Evolutionary conservation across 2,888 invertebrate species (phyloP).

Genomic region (Drosophila picticornis): DNA sequence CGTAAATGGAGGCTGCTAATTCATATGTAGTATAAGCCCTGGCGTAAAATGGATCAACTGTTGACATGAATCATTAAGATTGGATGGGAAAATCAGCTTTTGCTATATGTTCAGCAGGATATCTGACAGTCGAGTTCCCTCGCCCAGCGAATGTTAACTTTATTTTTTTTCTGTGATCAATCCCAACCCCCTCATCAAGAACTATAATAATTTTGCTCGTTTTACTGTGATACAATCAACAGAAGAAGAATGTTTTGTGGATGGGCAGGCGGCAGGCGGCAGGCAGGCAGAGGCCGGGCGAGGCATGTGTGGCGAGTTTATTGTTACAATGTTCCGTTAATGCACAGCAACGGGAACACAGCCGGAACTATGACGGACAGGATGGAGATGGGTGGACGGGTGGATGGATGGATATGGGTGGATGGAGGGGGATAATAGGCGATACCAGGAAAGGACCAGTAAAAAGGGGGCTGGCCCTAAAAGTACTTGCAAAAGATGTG

Average conservation of each 20-base stretch:
- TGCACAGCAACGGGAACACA: conserved; percentile 53
- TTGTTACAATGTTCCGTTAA: conserved; percentile 64
- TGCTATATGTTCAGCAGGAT: not conserved
- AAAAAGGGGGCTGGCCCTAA: not conserved
- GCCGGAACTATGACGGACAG: conserved; percentile 22
- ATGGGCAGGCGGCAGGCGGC: conserved; percentile 4
- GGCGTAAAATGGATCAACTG: not conserved
- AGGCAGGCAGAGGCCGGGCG: not conserved
- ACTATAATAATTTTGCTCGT: conserved; percentile 31
- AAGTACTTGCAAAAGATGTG: conserved; percentile 17
- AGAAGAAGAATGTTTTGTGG: conserved; percentile 17
- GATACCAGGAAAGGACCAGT: conserved; percentile 7
- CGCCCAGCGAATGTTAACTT: not conserved
- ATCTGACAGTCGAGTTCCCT: not conserved
- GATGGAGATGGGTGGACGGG: not conserved
- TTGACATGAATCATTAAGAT: not conserved
- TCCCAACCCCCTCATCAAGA: conserved; percentile 22
- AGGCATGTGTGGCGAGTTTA: conserved; percentile 37
- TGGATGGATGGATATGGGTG: not conserved
- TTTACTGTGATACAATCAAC: conserved; percentile 41
- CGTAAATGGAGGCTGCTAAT: not conserved
- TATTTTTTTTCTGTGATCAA: not conserved
- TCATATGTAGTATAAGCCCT: not conserved
- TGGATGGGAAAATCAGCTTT: not conserved
- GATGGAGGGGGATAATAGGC: conserved; percentile 22